A percentile compares a stretch with the other conserved stretches of the same genome.
Evolutionary conservation across 2,113 vertebrate genomes (phyloP).

Genomic region (Recurvirostra avosetta): DNA sequence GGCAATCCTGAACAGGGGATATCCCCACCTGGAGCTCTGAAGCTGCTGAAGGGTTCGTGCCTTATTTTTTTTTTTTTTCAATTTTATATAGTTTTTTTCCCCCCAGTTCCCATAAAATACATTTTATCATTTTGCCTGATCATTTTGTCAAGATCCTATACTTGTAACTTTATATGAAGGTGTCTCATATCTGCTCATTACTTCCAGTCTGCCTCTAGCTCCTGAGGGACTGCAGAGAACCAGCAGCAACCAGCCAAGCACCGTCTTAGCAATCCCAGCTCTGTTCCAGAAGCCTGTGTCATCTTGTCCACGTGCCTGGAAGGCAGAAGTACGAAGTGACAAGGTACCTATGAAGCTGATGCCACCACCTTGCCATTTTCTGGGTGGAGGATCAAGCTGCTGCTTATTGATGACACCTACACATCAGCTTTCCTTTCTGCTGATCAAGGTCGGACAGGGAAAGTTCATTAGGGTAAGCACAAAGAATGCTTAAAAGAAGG

Average conservation of each 20-base stretch:
- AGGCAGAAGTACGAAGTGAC: neutral
- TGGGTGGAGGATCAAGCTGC: neutral
- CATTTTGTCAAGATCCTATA: neutral
- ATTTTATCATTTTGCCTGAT: neutral
- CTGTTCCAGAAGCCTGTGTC: neutral
- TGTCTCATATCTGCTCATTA: neutral
- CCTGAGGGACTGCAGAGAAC: neutral
- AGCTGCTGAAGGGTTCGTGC: neutral
- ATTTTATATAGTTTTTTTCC: neutral
- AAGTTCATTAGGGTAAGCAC: neutral
- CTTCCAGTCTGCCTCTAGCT: neutral
- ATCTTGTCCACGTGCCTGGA: neutral
- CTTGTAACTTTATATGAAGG: neutral
- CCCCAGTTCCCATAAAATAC: neutral
- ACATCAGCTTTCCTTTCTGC: neutral
- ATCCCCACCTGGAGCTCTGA: neutral
- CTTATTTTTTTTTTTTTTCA: neutral
- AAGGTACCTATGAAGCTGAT: neutral
- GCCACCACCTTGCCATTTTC: neutral
- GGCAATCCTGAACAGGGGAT: neutral
- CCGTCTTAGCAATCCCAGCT: neutral
- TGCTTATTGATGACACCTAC: neutral
- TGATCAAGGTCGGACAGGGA: neutral
- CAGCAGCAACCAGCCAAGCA: neutral
- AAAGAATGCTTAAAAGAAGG: neutral